Conservation (phyloP, 2,797 vertebrate genomes). For the Urosaurus nigricauda region DNA sequence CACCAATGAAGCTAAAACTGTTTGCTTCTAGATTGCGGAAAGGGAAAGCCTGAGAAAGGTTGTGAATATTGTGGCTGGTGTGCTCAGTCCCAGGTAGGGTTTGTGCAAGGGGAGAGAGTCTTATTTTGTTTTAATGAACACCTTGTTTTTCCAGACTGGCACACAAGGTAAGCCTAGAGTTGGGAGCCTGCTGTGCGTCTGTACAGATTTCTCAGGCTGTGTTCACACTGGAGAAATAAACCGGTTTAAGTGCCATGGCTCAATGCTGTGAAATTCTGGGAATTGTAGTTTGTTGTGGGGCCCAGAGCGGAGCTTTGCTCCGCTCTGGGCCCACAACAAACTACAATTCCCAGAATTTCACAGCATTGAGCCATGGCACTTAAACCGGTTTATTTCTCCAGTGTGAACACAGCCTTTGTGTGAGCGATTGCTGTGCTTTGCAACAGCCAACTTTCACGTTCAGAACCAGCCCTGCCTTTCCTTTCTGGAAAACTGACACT, state of each 20-base stretch:
- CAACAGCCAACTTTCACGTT: slow-evolving; percentile 48
- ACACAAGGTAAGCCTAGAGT: background rate
- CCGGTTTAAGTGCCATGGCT: no score
- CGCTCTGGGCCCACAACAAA: no score
- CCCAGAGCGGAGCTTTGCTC: no score
- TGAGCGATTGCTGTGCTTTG: slow-evolving; percentile 18
- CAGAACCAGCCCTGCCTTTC: slow-evolving; percentile 48
- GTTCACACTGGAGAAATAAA: no score
- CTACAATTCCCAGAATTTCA: no score
- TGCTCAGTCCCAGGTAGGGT: background rate
- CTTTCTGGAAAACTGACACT: slow-evolving; percentile 49
- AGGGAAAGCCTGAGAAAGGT: background rate
- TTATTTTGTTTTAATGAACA: background rate
- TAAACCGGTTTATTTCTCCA: no score
- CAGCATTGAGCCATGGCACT: no score
- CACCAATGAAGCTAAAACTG: background rate
- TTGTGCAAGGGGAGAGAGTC: background rate
- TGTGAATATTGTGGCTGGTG: background rate
- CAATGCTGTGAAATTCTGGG: no score
- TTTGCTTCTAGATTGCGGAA: background rate
- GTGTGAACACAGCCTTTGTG: no score
- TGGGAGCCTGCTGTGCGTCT: background rate
- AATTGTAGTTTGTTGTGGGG: no score
- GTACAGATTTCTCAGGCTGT: background rate
- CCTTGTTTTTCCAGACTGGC: background rate